Conservation (phyloP, 1,140 invertebrate genomes). For the Halyomorpha halys region DNA sequence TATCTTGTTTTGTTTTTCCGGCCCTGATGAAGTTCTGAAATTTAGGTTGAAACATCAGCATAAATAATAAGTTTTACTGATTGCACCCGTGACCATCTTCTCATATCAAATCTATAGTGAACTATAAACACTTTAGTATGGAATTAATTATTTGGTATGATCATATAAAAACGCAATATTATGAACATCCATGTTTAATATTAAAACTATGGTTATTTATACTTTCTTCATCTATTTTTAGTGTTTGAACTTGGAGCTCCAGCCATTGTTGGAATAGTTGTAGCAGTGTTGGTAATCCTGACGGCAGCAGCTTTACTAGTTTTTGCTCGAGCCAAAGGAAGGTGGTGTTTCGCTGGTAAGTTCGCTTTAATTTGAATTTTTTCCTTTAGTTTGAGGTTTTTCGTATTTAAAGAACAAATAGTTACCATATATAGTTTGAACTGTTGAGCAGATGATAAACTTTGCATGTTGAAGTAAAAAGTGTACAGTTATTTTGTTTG, state of each 20-base stretch:
- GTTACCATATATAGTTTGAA: too few species aligned
- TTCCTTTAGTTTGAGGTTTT: neutral
- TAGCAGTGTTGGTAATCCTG: slow-evolving; percentile 53
- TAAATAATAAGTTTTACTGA: too few species aligned
- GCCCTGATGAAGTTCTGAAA: too few species aligned
- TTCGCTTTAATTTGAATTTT: neutral
- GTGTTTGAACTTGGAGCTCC: slow-evolving; percentile 46
- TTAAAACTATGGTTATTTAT: neutral
- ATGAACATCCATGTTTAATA: neutral
- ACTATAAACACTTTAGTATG: too few species aligned
- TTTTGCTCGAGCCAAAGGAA: slow-evolving; percentile 62
- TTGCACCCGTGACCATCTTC: too few species aligned
- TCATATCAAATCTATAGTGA: too few species aligned
- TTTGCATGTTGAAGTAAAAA: slow-evolving; percentile 1
- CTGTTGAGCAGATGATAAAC: too few species aligned
- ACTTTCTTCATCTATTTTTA: slow-evolving; percentile 11
- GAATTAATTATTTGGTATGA: too few species aligned
- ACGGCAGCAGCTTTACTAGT: slow-evolving; percentile 54
- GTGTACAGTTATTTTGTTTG: neutral
- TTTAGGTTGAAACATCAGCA: too few species aligned
- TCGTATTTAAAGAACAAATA: too few species aligned
- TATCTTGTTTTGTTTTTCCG: too few species aligned
- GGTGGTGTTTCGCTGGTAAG: slow-evolving; percentile 76
- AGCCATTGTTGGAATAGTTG: slow-evolving; percentile 62
- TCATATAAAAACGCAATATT: too few species aligned